Percentiles rank a stretch among this genome's conserved stretches.
phyloP scores from a whole-genome alignment of 2,888 invertebrate genomes.

The Chaetogeoica ovagalla region DNA sequence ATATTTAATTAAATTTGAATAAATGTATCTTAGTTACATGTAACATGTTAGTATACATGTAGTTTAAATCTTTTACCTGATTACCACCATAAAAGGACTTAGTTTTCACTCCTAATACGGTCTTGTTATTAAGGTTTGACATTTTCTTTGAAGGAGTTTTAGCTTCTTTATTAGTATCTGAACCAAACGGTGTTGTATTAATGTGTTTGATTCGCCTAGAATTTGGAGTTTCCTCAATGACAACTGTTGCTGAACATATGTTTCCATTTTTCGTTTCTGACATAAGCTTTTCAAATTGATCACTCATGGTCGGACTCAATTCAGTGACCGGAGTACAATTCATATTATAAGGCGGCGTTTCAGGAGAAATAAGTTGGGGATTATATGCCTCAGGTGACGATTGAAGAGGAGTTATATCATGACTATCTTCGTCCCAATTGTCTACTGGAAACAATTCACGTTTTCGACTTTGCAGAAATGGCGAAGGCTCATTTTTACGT shows the following conservation, averaged over 20 bases:
- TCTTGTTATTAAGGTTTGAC: not conserved
- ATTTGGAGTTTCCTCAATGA: slow-evolving; percentile 44
- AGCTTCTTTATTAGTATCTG: slow-evolving; percentile 39
- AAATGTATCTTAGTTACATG: too few species aligned
- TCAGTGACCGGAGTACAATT: slow-evolving; percentile 43
- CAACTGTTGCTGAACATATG: slow-evolving; percentile 31
- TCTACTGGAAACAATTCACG: slow-evolving; percentile 47
- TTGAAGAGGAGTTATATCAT: slow-evolving; percentile 43
- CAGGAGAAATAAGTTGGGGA: slow-evolving; percentile 8
- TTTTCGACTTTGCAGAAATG: slow-evolving; percentile 40
- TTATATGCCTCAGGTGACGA: slow-evolving; percentile 30
- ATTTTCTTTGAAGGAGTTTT: slow-evolving; percentile 39
- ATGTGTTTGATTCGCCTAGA: slow-evolving; percentile 34
- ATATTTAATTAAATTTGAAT: too few species aligned
- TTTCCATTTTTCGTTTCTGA: slow-evolving; percentile 35
- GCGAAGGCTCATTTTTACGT: slow-evolving; percentile 57
- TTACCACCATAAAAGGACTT: slow-evolving; percentile 36
- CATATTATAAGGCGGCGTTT: slow-evolving; percentile 8
- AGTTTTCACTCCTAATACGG: slow-evolving; percentile 35
- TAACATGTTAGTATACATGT: too few species aligned
- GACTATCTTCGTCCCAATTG: slow-evolving; percentile 44
- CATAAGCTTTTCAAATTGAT: slow-evolving; percentile 49
- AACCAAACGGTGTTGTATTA: slow-evolving; percentile 39
- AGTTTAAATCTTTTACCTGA: slow-evolving; percentile 21
- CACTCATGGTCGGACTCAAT: slow-evolving; percentile 47